Percentiles rank a stretch among this genome's conserved stretches.
phyloP scores from a whole-genome alignment of 1,140 invertebrate genomes.

The Bradysia coprophila region DNA sequence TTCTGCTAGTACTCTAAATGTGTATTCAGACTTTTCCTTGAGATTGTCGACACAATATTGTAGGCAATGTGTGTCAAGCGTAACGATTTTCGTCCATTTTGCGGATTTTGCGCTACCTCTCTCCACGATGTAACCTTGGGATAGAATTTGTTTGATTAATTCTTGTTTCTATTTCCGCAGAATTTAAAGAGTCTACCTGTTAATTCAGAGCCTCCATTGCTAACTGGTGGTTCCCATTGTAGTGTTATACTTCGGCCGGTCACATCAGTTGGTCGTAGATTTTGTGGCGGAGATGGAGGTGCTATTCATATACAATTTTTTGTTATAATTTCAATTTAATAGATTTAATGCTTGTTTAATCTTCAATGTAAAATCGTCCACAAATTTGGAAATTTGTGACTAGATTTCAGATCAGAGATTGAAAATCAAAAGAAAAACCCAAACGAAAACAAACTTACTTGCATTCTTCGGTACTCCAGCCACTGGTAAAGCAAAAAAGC shows the following conservation, averaged over 20 bases:
- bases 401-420: too few species aligned
- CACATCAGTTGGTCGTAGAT: constrained; percentile 55
- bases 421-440: too few species aligned
- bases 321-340: constrained; percentile 7
- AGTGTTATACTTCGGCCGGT: constrained; percentile 72
- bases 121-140: constrained; percentile 78
- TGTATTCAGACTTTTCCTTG: constrained; percentile 71
- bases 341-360: constrained; percentile 6
- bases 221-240: constrained; percentile 66
- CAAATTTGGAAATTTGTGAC: too few species aligned
- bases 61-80: constrained; percentile 54
- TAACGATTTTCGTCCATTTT: constrained; percentile 80
- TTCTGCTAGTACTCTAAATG: constrained; percentile 83
- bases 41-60: constrained; percentile 72
- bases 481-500: too few species aligned
- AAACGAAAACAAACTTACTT: too few species aligned
- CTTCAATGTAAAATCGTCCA: background rate
- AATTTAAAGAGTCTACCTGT: constrained; percentile 36
- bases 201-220: constrained; percentile 69
- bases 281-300: constrained; percentile 60
- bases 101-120: constrained; percentile 52
- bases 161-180: background rate
- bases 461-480: too few species aligned
- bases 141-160: constrained; percentile 1
- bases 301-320: too few species aligned